phyloP scores from a whole-genome alignment of 2,113 vertebrate genomes.

The Prolemur simus region DNA sequence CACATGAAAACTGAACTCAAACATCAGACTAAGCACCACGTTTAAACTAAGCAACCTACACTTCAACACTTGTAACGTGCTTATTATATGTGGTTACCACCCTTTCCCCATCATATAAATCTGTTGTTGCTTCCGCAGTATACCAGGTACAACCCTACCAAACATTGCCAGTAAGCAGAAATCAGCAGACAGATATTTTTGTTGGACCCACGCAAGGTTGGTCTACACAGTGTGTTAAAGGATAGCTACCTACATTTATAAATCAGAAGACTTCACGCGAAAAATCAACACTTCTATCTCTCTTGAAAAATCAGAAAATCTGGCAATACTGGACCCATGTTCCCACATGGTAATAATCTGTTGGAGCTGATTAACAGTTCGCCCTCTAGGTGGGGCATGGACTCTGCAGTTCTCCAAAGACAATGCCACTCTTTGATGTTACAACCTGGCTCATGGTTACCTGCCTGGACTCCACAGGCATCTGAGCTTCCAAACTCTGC shows the following conservation, averaged over 20 bases:
- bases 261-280: background rate
- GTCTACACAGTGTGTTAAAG: background rate
- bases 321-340: background rate
- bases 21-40: constrained; percentile 26
- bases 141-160: background rate
- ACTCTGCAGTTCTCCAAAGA: background rate
- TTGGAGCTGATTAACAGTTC: background rate
- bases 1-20: too few relatives aligned
- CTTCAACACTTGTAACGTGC: background rate
- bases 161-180: background rate
- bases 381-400: background rate
- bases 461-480: too few relatives aligned
- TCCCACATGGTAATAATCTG: background rate
- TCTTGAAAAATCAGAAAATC: background rate
- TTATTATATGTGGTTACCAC: constrained; percentile 23
- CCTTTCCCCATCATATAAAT: constrained; percentile 12
- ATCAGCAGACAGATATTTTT: background rate
- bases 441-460: too few relatives aligned
- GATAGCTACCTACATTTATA: background rate
- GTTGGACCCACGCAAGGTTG: background rate
- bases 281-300: background rate
- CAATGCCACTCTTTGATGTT: too few relatives aligned
- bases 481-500: too few relatives aligned
- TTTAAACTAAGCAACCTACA: constrained; percentile 52
- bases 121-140: background rate